These are phyloP conservation scores for Dysdera silvatica DNA, from an alignment of 1,140 invertebrate species.

Conservation along the genomic window DNA sequence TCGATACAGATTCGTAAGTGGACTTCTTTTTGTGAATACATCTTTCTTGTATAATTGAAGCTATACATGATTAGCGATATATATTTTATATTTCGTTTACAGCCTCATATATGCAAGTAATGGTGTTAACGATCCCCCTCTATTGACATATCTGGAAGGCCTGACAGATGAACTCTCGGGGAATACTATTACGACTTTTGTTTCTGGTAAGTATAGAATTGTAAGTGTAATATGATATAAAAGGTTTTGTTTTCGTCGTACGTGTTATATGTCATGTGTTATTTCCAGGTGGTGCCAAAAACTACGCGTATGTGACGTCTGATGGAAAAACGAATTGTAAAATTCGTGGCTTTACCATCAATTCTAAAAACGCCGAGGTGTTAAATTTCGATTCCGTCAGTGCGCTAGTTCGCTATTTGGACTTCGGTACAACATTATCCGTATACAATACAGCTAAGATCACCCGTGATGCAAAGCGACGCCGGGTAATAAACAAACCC, in stretches of 20 bases:
- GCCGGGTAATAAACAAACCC: neutral
- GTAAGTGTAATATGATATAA: neutral
- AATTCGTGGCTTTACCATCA: neutral
- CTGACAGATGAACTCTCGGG: too few species aligned
- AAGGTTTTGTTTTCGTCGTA: neutral
- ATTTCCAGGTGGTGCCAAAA: neutral
- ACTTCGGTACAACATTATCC: neutral
- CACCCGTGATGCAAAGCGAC: neutral
- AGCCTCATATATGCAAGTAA: neutral
- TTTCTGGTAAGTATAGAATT: neutral
- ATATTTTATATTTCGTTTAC: too few species aligned
- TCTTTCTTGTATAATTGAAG: too few species aligned
- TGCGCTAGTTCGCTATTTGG: neutral
- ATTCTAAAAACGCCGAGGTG: neutral
- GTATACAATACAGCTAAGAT: neutral
- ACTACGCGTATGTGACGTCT: neutral
- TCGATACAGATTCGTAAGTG: neutral
- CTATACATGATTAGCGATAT: too few species aligned
- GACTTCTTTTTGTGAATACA: too few species aligned
- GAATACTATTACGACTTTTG: neutral
- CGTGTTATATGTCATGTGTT: too few species aligned
- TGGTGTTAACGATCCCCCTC: neutral
- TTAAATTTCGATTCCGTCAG: neutral
- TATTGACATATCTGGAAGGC: too few species aligned
- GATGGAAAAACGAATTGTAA: neutral